A percentile compares a stretch with the other conserved stretches of the same genome.
phyloP scores from a whole-genome alignment of 2,888 invertebrate genomes.

The Acanthopleura granulata region DNA sequence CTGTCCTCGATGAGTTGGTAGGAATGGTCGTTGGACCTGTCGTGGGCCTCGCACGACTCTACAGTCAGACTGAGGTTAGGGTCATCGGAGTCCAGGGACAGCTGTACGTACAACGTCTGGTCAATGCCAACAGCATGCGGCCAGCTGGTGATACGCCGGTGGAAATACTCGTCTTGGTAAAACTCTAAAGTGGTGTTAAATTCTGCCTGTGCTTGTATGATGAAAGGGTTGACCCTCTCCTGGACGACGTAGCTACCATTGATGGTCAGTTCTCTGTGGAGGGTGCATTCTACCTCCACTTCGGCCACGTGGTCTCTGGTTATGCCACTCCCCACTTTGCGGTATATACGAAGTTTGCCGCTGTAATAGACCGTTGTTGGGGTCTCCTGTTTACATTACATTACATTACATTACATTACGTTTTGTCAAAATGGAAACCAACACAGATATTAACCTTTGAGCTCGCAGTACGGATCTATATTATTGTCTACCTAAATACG shows the following conservation, averaged over 20 bases:
- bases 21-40: no score
- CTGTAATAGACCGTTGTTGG: background rate
- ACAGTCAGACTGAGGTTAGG: background rate
- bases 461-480: no score
- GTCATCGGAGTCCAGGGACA: background rate
- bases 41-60: background rate
- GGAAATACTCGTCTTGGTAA: background rate
- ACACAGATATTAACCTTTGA: no score
- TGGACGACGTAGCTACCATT: background rate
- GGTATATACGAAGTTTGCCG: background rate
- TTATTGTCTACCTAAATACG: no score
- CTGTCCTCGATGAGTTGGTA: no score
- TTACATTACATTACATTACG: no score
- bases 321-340: background rate
- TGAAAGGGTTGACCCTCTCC: background rate
- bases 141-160: background rate
- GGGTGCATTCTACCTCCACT: background rate
- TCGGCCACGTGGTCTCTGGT: background rate
- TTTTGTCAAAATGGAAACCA: no score
- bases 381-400: background rate
- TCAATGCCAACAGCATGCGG: background rate
- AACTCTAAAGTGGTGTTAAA: constrained; percentile 7
- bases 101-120: background rate
- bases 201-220: background rate
- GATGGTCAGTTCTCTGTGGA: background rate